These are phyloP conservation scores for Pterostichus madidus DNA, from an alignment of 2,888 invertebrate species.

Conservation along the genomic window DNA sequence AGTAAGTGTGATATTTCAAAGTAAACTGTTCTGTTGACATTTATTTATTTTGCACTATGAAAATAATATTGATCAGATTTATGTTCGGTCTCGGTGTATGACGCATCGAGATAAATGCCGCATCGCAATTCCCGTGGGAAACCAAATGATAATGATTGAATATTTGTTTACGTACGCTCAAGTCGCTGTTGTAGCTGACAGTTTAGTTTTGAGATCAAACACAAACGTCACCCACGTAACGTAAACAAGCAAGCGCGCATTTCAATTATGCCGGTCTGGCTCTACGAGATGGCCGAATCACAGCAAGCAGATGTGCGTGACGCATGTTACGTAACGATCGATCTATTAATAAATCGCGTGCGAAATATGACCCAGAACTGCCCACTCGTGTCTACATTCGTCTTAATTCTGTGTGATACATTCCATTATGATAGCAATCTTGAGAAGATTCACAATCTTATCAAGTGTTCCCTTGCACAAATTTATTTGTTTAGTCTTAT, in stretches of 20 bases:
- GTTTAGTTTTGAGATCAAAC: background rate
- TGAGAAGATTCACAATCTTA: slow-evolving; percentile 10
- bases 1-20: slow-evolving; percentile 53
- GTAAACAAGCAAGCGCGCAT: slow-evolving; percentile 8
- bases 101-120: slow-evolving; percentile 48
- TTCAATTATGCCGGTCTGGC: background rate
- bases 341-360: slow-evolving; percentile 59
- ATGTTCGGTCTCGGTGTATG: slow-evolving; percentile 16
- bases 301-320: slow-evolving; percentile 23
- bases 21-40: slow-evolving; percentile 46
- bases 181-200: background rate
- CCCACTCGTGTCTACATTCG: slow-evolving; percentile 21
- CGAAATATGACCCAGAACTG: slow-evolving; percentile 45
- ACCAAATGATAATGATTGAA: slow-evolving; percentile 27
- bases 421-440: slow-evolving; percentile 4
- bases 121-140: slow-evolving; percentile 33
- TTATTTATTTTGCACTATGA: slow-evolving; percentile 14
- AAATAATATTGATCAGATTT: slow-evolving; percentile 24
- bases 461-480: background rate
- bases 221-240: background rate
- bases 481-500: slow-evolving; percentile 28
- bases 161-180: slow-evolving; percentile 43
- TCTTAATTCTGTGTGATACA: slow-evolving; percentile 31
- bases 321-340: slow-evolving; percentile 60
- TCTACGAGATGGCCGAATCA: background rate